Evolutionary conservation across 2,113 vertebrate genomes (phyloP), one percentile per base, ranked within the genome.

Genomic region (Ardeotis arabs): DNA sequence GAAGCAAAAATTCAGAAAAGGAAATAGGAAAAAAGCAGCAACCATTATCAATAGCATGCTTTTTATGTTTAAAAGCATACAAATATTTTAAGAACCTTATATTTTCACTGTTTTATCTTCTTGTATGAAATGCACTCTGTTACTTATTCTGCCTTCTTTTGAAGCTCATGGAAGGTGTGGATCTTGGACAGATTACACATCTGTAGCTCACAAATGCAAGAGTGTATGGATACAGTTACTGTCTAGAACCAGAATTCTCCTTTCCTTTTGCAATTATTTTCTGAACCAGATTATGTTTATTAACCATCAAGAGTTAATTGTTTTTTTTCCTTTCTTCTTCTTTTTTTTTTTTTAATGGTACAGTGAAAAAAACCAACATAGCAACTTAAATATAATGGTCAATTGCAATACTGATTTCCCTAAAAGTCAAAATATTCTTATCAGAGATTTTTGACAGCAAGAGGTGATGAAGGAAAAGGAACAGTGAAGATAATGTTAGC

Each of bases 261-360:
- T 33, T 87, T 75, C 8, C 29, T 14, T 25, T 63, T 62, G 14
- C n/a, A 74, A 56, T 58, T 90, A 49, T 66, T 14, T 89, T 66
- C 45, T 21, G 16, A 92, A 92, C 12, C 4, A 37, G 25, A 44
- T 47, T 73, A 53, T 22, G 37, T 47, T 69, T 44, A 56, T 63
- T 52, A 14, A 55, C 10, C 1, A 2, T 2, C 16, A 58, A 20
- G 16, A 70, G 3, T 19, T 63, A 7, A 27, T 9, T 0, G 35
- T 8, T 27, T 52, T 27, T 5, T 14, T 24, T 9, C 9, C 4
- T 12, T 15, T 37, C 1, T 29, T 15, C 10, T 2, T 5, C 9
- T 4, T 1, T 29, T 76, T 11, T 7, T 73, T 60, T 13, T n/a
- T 50, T 37, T 20, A 28, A 14, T 55, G 29, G 5, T n/a, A 55